Conservation (phyloP, 2,113 vertebrate genomes). For the Lonchura striata region DNA sequence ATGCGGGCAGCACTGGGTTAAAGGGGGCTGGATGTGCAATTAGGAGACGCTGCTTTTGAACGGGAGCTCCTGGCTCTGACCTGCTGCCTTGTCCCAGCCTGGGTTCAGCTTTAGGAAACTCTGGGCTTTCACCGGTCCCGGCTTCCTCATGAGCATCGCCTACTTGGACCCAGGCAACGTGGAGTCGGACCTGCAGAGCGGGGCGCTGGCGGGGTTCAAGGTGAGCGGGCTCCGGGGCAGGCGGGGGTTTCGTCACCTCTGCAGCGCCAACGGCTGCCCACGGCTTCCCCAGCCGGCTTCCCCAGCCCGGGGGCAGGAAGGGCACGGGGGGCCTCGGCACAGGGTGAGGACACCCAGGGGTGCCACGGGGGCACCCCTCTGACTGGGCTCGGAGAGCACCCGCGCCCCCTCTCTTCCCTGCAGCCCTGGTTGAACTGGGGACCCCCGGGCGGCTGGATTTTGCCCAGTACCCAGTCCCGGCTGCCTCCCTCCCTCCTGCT, state of each 20-base stretch:
- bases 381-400: background rate
- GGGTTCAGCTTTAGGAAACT: slow-evolving; percentile 79
- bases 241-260: background rate
- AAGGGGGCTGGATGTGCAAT: too few relatives aligned
- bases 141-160: slow-evolving; percentile 85
- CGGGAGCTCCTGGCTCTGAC: background rate
- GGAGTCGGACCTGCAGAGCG: slow-evolving; percentile 78
- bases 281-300: background rate
- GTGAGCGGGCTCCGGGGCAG: slow-evolving; percentile 20
- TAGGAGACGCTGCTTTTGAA: background rate
- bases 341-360: background rate
- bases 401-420: background rate
- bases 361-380: background rate
- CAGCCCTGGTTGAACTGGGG: background rate
- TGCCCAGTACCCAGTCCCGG: background rate
- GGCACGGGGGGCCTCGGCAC: background rate
- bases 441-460: rapidly evolving
- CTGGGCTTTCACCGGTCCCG: slow-evolving; percentile 80
- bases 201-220: slow-evolving; percentile 76
- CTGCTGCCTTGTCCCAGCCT: slow-evolving; percentile 15
- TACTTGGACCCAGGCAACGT: slow-evolving; percentile 82
- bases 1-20: rapidly evolving
- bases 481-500: background rate
- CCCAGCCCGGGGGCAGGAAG: background rate
- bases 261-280: background rate